A percentile compares a stretch with the other conserved stretches of the same genome.
These are phyloP conservation scores for Cataglyphis albicans DNA, from an alignment of 2,888 invertebrate species.

Conservation along the genomic window DNA sequence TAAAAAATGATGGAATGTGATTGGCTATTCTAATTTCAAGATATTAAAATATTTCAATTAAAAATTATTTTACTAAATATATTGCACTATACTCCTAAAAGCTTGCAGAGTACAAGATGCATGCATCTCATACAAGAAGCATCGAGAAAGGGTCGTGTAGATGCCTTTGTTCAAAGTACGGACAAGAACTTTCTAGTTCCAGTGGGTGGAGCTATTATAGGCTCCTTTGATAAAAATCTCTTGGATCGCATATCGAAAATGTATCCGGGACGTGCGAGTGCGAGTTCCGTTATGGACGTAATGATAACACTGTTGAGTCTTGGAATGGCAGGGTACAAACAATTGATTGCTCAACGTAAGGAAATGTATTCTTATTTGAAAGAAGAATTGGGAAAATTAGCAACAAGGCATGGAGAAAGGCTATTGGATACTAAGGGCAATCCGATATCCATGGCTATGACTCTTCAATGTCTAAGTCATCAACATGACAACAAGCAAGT, in stretches of 20 bases:
- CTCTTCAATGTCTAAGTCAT: slow-evolving; percentile 81
- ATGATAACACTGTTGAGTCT: slow-evolving; percentile 92
- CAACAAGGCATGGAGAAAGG: slow-evolving; percentile 87
- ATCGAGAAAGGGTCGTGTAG: slow-evolving; percentile 89
- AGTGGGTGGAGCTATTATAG: slow-evolving; percentile 93
- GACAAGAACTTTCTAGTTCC: slow-evolving; percentile 95
- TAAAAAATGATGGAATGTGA: neutral
- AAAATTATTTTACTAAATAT: slow-evolving; percentile 42
- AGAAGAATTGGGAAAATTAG: slow-evolving; percentile 87
- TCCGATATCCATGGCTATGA: slow-evolving; percentile 90
- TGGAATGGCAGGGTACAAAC: slow-evolving; percentile 89
- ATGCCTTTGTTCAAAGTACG: slow-evolving; percentile 93
- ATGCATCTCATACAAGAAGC: slow-evolving; percentile 90
- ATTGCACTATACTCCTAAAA: slow-evolving; percentile 65
- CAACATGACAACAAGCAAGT: slow-evolving; percentile 85
- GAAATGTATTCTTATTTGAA: slow-evolving; percentile 89
- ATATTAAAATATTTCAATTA: slow-evolving; percentile 9
- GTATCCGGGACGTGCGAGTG: slow-evolving; percentile 91
- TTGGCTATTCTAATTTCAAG: neutral
- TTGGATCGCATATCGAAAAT: slow-evolving; percentile 90
- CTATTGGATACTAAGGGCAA: slow-evolving; percentile 89
- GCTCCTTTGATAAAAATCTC: slow-evolving; percentile 89
- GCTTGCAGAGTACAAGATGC: slow-evolving; percentile 90
- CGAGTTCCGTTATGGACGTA: slow-evolving; percentile 90
- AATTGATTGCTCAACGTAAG: slow-evolving; percentile 88